phyloP scores from a whole-genome alignment of 2,797 vertebrate species.

The Atherinosoma microstoma region DNA sequence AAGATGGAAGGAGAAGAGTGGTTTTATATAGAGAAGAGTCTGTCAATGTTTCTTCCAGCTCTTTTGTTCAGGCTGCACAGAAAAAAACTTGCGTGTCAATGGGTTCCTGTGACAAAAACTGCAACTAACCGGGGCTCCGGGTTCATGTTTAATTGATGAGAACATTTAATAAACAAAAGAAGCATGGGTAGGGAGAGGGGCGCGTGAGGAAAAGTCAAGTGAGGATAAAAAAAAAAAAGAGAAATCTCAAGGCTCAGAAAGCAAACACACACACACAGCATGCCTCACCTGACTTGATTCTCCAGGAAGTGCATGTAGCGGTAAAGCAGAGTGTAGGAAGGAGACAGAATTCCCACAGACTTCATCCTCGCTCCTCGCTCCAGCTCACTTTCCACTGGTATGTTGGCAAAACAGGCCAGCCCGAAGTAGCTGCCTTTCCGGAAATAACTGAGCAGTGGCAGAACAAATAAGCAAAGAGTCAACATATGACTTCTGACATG shows the following conservation, averaged over 20 bases:
- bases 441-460: constrained; percentile 88
- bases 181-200: constrained; percentile 17
- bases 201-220: not conserved
- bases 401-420: constrained; percentile 98
- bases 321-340: constrained; percentile 96
- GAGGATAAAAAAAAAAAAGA: constrained; percentile 8
- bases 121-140: constrained; percentile 43
- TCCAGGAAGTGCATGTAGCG: constrained; percentile 99
- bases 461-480: not conserved
- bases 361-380: constrained; percentile 98
- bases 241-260: not conserved
- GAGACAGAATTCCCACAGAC: constrained; percentile 96
- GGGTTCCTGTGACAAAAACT: constrained; percentile 45
- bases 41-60: constrained; percentile 38
- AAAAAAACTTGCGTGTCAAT: constrained; percentile 44
- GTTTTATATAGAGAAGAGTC: constrained; percentile 31
- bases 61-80: constrained; percentile 30
- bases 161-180: constrained; percentile 54
- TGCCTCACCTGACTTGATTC: constrained; percentile 95
- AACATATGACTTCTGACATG: not conserved
- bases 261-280: not conserved
- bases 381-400: constrained; percentile 96
- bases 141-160: constrained; percentile 77
- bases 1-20: constrained; percentile 26
- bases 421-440: constrained; percentile 96